Percentiles rank a stretch among this genome's conserved stretches.
Conservation (phyloP, 2,113 vertebrate species). For the Tricholaema leucomelas region DNA sequence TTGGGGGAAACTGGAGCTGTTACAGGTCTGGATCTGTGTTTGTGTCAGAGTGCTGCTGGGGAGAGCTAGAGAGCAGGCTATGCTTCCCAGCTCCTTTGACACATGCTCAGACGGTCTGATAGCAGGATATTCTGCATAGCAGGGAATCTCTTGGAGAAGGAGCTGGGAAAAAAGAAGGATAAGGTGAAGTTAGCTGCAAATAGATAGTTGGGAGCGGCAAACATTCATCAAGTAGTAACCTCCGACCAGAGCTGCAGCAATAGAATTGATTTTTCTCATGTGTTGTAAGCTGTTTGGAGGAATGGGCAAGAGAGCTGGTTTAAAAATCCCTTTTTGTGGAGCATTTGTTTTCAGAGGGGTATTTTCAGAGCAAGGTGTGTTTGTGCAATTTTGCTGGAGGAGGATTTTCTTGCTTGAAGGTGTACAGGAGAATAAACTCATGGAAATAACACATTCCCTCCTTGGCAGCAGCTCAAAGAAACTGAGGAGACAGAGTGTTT, state of each 20-base stretch:
- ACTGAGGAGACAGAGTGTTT: conserved; percentile 5
- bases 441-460: conserved; percentile 40
- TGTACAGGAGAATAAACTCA: conserved; percentile 42
- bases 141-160: conserved; percentile 46
- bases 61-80: neutral
- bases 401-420: conserved; percentile 7
- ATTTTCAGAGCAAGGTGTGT: neutral
- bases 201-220: neutral
- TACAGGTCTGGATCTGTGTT: neutral
- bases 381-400: neutral
- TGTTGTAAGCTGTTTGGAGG: neutral
- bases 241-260: neutral
- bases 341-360: neutral
- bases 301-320: neutral
- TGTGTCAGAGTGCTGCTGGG: neutral
- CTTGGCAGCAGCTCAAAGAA: conserved; percentile 53
- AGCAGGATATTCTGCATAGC: neutral
- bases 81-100: conserved; percentile 36
- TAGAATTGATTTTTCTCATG: neutral
- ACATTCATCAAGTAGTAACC: neutral
- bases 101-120: conserved; percentile 34
- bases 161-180: conserved; percentile 7
- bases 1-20: neutral
- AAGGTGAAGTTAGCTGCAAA: neutral
- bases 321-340: neutral